Percentiles rank a stretch among this genome's conserved stretches.
These are phyloP conservation scores for Lethenteron reissneri DNA, from an alignment of 2,113 vertebrate species.

Conservation along the genomic window DNA sequence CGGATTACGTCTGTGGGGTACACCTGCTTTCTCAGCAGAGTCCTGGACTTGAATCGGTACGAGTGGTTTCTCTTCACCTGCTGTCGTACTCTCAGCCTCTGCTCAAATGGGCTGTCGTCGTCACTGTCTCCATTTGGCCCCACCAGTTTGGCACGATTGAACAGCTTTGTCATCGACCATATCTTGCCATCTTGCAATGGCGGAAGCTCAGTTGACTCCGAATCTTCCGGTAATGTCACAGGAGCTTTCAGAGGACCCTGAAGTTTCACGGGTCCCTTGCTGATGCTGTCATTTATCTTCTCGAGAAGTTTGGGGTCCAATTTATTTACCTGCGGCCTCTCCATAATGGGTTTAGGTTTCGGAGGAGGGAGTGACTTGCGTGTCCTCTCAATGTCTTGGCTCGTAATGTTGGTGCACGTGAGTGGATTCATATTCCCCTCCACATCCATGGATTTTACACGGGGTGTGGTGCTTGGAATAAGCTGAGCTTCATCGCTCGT, in stretches of 20 bases:
- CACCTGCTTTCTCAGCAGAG: conserved; percentile 5
- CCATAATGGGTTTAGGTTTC: conserved; percentile 61
- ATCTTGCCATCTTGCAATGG: too few species aligned
- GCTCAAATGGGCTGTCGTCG: too few species aligned
- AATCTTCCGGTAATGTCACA: too few species aligned
- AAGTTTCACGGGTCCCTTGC: not conserved
- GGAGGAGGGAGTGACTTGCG: conserved; percentile 99
- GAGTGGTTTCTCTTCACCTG: not conserved
- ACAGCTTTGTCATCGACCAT: too few species aligned
- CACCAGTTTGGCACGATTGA: too few species aligned
- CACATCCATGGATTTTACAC: not conserved
- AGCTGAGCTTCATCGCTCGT: conserved; percentile 24
- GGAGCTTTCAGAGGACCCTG: too few species aligned
- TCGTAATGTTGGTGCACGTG: conserved; percentile 47
- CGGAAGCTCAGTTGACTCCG: too few species aligned
- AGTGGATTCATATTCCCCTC: conserved; percentile 21
- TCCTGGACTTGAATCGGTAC: not conserved
- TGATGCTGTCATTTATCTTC: conserved; percentile 16
- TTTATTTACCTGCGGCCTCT: conserved; percentile 30
- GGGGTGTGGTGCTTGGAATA: not conserved
- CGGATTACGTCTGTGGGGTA: conserved; percentile 3
- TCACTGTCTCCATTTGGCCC: too few species aligned
- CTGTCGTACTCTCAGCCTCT: too few species aligned
- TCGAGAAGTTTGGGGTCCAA: conserved; percentile 86
- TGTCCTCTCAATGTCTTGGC: conserved; percentile 81